Evolutionary conservation across 2,797 vertebrate genomes (phyloP), one percentile per base, ranked within the genome.

Genomic region (Borostomias antarcticus): DNA sequence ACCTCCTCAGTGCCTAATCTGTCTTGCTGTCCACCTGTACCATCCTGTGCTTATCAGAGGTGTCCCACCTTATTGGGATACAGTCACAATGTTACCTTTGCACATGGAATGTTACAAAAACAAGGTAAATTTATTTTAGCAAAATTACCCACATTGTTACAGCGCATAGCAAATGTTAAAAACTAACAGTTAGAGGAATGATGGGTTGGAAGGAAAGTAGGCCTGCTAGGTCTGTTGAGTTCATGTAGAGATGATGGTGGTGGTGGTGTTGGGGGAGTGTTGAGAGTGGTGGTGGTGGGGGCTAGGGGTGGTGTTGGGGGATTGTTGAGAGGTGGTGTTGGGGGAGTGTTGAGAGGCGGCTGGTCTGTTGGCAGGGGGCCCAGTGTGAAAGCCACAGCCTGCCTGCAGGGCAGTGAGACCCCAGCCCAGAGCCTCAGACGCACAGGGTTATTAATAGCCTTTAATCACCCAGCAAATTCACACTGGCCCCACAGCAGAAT

Each of bases 401-500:
- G 69, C 70, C 71, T 73, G 69, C 70, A 37, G 74, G 70, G 70
- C 57, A 54, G 52, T 52, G 70, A 81, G 81, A 80, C 76, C 69
- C 66, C 64, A 40, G 74, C 68, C 81, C 69, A 25, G 69, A 81
- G 83, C 71, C 72, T 59, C 70, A 80, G 84, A 82, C 69, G 83
- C 79, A 86, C 82, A 83, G 75, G 66, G 78, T 68, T 93, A 93
- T 87, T 86, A 92, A 92, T 93, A 92, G 88, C 78, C 70, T 85
- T 86, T 90, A 92, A 92, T 93, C 92, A 89, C 85, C 85, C 75
- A 78, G 89, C 89, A 90, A 86, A 89, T 90, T 91, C 86, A 89
- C 88, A 87, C 86, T 82, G 78, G 80, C 79, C 73, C 83, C 83
- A 81, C 81, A 81, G 87, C 84, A 77, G 74, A 89, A 92, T 91